A percentile compares a stretch with the other conserved stretches of the same genome.
phyloP scores from a whole-genome alignment of 2,113 vertebrate species.

The Peucedramus taeniatus region DNA sequence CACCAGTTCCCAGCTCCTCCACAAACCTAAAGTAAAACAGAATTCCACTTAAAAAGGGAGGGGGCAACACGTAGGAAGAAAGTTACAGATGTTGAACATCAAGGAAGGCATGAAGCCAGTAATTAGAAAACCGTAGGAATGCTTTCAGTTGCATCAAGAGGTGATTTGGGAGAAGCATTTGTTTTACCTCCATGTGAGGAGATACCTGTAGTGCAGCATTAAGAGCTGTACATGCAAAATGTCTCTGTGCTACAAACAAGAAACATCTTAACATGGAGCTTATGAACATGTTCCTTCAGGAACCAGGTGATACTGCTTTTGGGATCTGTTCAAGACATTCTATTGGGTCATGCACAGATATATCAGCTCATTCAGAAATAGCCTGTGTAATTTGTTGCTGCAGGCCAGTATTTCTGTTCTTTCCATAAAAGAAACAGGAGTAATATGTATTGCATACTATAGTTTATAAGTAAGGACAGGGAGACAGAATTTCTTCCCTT shows the following conservation, averaged over 20 bases:
- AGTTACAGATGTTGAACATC: neutral
- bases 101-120: neutral
- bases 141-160: neutral
- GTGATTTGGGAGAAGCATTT: neutral
- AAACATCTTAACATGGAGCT: neutral
- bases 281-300: neutral
- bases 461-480: neutral
- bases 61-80: neutral
- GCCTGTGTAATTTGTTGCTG: neutral
- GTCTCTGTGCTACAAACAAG: neutral
- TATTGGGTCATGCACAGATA: neutral
- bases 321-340: neutral
- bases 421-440: neutral
- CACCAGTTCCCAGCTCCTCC: neutral
- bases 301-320: neutral
- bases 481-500: neutral
- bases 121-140: neutral
- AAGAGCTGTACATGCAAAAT: neutral
- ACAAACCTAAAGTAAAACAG: neutral
- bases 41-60: neutral
- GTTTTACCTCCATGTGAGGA: neutral
- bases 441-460: accelerated
- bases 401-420: neutral
- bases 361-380: neutral
- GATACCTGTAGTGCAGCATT: neutral